Evolutionary conservation across 2,888 invertebrate genomes (phyloP), one percentile per base, ranked within the genome.

Genomic region (Lepidochitona cinerea): DNA sequence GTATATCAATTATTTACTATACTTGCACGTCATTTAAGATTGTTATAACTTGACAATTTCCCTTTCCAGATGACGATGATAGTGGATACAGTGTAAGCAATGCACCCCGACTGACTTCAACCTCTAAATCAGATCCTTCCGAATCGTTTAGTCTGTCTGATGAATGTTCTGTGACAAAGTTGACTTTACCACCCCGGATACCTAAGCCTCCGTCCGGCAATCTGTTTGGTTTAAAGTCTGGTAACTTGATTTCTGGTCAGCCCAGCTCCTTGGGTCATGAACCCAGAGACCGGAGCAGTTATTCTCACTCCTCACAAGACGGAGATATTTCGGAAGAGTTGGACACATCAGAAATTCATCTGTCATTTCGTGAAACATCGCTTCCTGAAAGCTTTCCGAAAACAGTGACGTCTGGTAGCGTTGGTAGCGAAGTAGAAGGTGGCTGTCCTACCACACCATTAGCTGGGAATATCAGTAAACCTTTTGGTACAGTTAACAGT

Each of bases 21-120:
- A n/a, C n/a, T n/a, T n/a, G n/a, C n/a, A n/a, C n/a, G n/a, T n/a
- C n/a, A n/a, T n/a, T n/a, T n/a, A n/a, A n/a, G n/a, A n/a, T n/a
- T n/a, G n/a, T n/a, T n/a, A n/a, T n/a, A n/a, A n/a, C n/a, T n/a
- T n/a, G n/a, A n/a, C n/a, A n/a, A 1, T 36, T 4, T 36, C 23
- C 4, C 26, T 5, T 74, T 75, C 14, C 78, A 83, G 86, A 85
- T 75, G 86, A 85, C 73, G 83, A 82, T 71, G 85, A 85, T 72
- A 86, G 85, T 73, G 85, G 85, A 0, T 78, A 84, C 37, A 84
- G 84, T 71, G 83, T 83, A 6, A 81, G 84, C 29, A 82, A 84
- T 52, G 84, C 83, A 14, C 85, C 83, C 7, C 77, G 82, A 53
- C 79, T 79, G 77, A 0, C 18, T 4, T 29, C 59, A 4, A 49